Percentiles rank a stretch among this genome's conserved stretches.
phyloP scores from a whole-genome alignment of 1,140 invertebrate genomes.

The Bilobella aurantiaca region DNA sequence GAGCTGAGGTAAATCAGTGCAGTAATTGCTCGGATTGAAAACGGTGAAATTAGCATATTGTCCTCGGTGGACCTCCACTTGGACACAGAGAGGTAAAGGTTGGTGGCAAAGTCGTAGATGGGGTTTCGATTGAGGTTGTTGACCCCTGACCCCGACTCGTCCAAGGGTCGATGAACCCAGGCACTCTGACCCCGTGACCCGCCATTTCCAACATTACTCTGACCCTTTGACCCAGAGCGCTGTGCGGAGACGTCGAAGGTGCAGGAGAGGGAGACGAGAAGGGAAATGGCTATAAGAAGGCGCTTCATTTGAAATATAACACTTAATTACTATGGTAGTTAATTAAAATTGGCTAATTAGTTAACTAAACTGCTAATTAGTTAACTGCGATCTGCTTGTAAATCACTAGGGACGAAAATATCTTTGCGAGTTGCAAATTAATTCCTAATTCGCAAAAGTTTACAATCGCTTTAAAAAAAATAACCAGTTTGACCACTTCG shows the following conservation, averaged over 20 bases:
- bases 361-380: no score
- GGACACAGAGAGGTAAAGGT: slow-evolving; percentile 10
- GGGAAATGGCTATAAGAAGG: no score
- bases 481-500: no score
- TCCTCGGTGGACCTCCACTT: background rate
- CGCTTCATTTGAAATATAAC: no score
- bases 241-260: background rate
- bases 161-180: background rate
- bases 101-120: slow-evolving; percentile 23
- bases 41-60: slow-evolving; percentile 23
- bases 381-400: no score
- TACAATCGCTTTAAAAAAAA: no score
- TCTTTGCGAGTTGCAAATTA: no score
- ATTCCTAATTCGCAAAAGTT: no score
- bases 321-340: no score
- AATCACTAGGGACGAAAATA: no score
- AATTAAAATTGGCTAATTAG: no score
- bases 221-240: background rate
- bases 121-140: slow-evolving; percentile 2
- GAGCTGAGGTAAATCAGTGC: slow-evolving; percentile 18
- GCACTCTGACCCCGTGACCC: background rate
- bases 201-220: background rate
- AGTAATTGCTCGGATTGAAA: slow-evolving; percentile 19
- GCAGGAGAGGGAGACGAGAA: background rate
- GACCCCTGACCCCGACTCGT: background rate